Evolutionary conservation across 2,888 invertebrate genomes (phyloP).

Genomic region (Halictus quadricinctus): DNA sequence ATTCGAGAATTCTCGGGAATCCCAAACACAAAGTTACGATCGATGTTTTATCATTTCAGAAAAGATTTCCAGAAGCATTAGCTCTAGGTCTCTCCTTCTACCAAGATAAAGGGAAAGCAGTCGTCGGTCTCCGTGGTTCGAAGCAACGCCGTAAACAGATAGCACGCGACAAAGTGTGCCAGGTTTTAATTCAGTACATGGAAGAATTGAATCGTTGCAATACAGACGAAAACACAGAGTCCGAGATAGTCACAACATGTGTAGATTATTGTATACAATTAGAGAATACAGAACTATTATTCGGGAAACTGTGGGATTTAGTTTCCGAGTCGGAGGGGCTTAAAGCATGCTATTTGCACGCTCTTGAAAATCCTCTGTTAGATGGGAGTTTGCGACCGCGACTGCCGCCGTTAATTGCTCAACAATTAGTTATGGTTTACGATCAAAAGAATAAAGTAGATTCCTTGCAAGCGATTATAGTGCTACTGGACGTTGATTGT

Average conservation of each 20-base stretch:
- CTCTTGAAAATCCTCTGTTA: conserved; percentile 86
- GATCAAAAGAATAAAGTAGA: conserved; percentile 86
- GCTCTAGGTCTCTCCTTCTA: conserved; percentile 86
- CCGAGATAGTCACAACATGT: conserved; percentile 77
- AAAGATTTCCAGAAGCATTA: conserved; percentile 85
- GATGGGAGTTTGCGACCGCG: conserved; percentile 84
- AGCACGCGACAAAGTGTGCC: conserved; percentile 81
- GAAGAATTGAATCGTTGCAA: conserved; percentile 77
- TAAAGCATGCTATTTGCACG: conserved; percentile 86
- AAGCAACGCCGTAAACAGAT: conserved; percentile 82
- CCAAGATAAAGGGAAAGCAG: conserved; percentile 86
- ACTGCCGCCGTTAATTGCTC: conserved; percentile 85
- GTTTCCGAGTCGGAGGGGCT: conserved; percentile 85
- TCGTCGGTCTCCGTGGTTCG: conserved; percentile 84
- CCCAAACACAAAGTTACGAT: neutral
- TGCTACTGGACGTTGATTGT: conserved; percentile 85
- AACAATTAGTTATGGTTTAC: conserved; percentile 87
- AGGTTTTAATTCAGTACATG: conserved; percentile 80
- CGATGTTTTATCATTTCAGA: conserved; percentile 74
- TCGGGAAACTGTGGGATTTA: conserved; percentile 84
- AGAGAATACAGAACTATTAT: conserved; percentile 82
- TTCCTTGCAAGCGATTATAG: conserved; percentile 88
- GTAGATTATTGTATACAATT: conserved; percentile 81
- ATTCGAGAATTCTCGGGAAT: neutral
- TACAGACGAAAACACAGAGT: conserved; percentile 71